Evolutionary conservation across 2,113 vertebrate genomes (phyloP).

Genomic region (Nanorana parkeri): DNA sequence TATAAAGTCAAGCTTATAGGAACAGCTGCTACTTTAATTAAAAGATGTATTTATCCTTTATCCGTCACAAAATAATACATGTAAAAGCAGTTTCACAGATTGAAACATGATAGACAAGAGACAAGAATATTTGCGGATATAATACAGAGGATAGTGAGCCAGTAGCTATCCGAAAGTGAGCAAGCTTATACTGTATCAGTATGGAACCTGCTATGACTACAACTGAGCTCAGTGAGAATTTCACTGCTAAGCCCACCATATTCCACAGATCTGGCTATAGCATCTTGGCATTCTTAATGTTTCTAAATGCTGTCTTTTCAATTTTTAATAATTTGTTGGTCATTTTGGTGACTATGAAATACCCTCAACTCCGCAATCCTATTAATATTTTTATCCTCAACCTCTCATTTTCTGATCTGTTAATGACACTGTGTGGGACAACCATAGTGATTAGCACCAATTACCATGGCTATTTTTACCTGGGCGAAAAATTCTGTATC

Average conservation of each 20-base stretch:
- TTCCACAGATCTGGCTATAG: slow-evolving; percentile 69
- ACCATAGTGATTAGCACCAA: slow-evolving; percentile 70
- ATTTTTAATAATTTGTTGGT: slow-evolving; percentile 72
- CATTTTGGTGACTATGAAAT: slow-evolving; percentile 66
- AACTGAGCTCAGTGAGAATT: neutral
- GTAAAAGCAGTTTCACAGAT: neutral
- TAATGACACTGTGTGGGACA: slow-evolving; percentile 69
- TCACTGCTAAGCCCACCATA: slow-evolving; percentile 59
- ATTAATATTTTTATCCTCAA: slow-evolving; percentile 68
- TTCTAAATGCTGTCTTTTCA: slow-evolving; percentile 65
- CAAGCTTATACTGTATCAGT: neutral
- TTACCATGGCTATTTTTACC: slow-evolving; percentile 69
- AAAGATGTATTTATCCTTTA: slow-evolving; percentile 15
- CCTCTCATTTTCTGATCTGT: slow-evolving; percentile 70
- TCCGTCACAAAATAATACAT: slow-evolving; percentile 16
- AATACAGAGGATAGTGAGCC: neutral
- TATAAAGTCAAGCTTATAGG: slow-evolving; percentile 32
- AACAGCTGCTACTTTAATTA: slow-evolving; percentile 29
- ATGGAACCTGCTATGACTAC: slow-evolving; percentile 32
- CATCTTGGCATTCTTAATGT: slow-evolving; percentile 69
- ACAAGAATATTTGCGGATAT: neutral
- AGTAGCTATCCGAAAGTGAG: slow-evolving; percentile 12
- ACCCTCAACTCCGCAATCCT: slow-evolving; percentile 66
- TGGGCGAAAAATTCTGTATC: slow-evolving; percentile 67
- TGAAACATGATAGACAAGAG: neutral